Percentiles rank a stretch among this genome's conserved stretches.
Conservation (phyloP, 2,888 invertebrate species). For the Drepanosiphum platanoidis region DNA sequence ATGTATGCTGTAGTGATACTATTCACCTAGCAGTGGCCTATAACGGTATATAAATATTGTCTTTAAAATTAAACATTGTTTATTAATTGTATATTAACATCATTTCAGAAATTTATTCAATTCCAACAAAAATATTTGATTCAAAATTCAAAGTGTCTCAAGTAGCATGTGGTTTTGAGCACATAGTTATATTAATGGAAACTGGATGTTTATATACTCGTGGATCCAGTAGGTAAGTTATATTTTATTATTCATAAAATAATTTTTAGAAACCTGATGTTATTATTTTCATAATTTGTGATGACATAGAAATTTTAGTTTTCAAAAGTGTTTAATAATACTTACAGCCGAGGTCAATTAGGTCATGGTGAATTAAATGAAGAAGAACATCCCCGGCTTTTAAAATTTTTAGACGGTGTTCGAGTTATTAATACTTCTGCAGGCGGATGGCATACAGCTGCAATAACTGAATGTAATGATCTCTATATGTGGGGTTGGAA, state of each 20-base stretch:
- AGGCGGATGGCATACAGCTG: conserved; percentile 89
- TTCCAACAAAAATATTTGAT: conserved; percentile 72
- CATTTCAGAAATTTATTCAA: conserved; percentile 72
- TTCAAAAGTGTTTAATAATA: neutral
- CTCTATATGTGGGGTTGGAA: conserved; percentile 94
- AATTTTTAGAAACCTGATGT: neutral
- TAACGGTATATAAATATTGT: conserved; percentile 63
- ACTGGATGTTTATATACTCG: conserved; percentile 81
- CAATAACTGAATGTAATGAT: conserved; percentile 82
- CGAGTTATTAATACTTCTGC: conserved; percentile 77
- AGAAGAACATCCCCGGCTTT: conserved; percentile 73
- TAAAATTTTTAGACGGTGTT: conserved; percentile 82
- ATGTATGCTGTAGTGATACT: conserved; percentile 69
- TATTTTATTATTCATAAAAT: neutral
- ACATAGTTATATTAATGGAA: conserved; percentile 77
- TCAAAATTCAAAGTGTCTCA: conserved; percentile 72
- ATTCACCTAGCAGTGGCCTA: conserved; percentile 69
- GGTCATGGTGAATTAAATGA: conserved; percentile 80
- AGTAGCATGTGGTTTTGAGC: conserved; percentile 83
- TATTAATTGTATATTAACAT: conserved; percentile 14
- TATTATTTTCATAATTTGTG: neutral
- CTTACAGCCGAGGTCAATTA: conserved; percentile 82
- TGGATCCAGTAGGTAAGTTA: conserved; percentile 82
- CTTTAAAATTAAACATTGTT: neutral
- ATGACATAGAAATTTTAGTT: neutral